Percentiles rank a stretch among this genome's conserved stretches.
phyloP scores from a whole-genome alignment of 1,140 invertebrate species.

The Idris sp. region DNA sequence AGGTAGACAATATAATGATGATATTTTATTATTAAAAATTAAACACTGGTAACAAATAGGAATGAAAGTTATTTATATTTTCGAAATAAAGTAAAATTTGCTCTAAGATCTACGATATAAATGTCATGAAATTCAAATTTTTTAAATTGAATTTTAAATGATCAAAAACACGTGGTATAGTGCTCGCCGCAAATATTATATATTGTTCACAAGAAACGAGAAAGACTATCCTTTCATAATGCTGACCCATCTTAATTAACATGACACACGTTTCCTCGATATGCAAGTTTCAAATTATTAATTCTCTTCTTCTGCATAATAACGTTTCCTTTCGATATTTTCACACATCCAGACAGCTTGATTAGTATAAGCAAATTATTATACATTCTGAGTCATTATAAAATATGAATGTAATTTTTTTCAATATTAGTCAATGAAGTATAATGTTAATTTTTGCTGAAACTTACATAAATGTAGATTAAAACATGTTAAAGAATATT shows the following conservation, averaged over 20 bases:
- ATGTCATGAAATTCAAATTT: constrained; percentile 9
- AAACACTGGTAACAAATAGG: no score
- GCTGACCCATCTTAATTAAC: constrained; percentile 59
- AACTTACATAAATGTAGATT: no score
- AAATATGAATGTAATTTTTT: no score
- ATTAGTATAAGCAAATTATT: not conserved
- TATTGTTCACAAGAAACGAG: constrained; percentile 28
- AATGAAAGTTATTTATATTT: no score
- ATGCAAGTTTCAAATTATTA: constrained; percentile 37
- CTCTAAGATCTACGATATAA: constrained; percentile 1
- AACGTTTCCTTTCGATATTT: constrained; percentile 1
- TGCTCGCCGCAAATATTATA: no score
- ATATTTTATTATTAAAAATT: no score
- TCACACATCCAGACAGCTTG: not conserved
- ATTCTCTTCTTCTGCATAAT: constrained; percentile 5
- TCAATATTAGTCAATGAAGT: no score
- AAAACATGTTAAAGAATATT: no score
- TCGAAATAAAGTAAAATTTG: constrained; percentile 1
- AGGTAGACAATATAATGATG: no score
- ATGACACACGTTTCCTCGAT: constrained; percentile 40
- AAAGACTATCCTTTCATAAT: constrained; percentile 57
- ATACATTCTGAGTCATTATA: no score
- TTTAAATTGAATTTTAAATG: constrained; percentile 14
- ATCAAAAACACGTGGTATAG: constrained; percentile 8
- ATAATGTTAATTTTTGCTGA: no score